Conservation (phyloP, 2,888 invertebrate species). For the Coenonympha arcania region DNA sequence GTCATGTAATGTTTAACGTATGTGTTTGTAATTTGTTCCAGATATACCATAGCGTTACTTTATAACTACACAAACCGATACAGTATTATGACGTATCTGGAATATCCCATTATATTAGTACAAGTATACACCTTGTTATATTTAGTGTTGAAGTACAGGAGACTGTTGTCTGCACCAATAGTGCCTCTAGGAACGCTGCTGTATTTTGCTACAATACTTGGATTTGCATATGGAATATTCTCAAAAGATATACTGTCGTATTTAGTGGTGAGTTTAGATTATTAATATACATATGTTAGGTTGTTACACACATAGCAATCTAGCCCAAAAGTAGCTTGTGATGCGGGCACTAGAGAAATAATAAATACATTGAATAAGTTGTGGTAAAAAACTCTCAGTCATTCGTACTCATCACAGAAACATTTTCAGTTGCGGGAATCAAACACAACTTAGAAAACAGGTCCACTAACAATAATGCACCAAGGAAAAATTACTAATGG, state of each 20-base stretch:
- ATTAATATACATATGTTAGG: no score
- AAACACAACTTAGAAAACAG: no score
- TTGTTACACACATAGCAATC: no score
- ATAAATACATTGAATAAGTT: no score
- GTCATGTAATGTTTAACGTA: no score
- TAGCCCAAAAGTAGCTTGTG: no score
- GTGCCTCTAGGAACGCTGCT: slow-evolving; percentile 41
- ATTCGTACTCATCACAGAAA: no score
- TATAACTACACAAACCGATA: slow-evolving; percentile 86
- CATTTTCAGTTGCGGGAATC: no score
- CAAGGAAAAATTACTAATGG: no score
- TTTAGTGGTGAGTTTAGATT: slow-evolving; percentile 79
- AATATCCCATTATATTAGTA: slow-evolving; percentile 84
- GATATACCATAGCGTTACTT: slow-evolving; percentile 85
- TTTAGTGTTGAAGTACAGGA: slow-evolving; percentile 79
- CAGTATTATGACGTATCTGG: slow-evolving; percentile 83
- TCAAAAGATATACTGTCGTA: slow-evolving; percentile 71
- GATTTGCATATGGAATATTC: slow-evolving; percentile 47
- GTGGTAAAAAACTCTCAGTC: no score
- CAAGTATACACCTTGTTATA: slow-evolving; percentile 84
- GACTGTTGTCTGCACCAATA: slow-evolving; percentile 62
- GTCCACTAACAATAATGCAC: no score
- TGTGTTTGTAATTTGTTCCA: slow-evolving; percentile 59
- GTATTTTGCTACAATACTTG: slow-evolving; percentile 46
- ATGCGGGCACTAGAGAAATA: no score